Base-by-base conservation (phyloP, 1,140 invertebrate species). In the Drosophila bifasciata region DNA sequence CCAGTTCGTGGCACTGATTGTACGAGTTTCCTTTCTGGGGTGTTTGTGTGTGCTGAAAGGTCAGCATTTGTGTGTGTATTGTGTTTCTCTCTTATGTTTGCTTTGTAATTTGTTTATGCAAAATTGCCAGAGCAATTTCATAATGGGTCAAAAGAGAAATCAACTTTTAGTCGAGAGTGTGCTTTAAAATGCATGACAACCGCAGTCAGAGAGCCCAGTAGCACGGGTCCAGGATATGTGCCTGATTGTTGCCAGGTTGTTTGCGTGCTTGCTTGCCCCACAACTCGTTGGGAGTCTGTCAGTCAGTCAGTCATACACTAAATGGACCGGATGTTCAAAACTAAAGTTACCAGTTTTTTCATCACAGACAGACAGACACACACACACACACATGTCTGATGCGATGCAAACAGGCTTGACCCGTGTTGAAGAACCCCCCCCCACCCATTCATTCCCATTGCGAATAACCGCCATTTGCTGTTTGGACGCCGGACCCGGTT, bases 61-160 rank as follows among this genome's bases (percentile, higher is more conserved):
- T 88, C 84, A 76, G 64, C 63, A 32, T 55, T 73, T 55, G 56
- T 61, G 32, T 36, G 32, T 13, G 4, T 55, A 49, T 73, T 55
- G 56, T 61, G 32, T 36, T 11, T 13, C 5, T 55, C 69, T 79
- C 76, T 72, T 72, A 72, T 76, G 83, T 88, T 88, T 88, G 78
- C 86, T 88, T 89, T 75, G 84, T 88, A 79, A 89, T 83, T 88
- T 88, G 83, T 83, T 89, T 88, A 88, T 88, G 83, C 83, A 83
- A 88, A 86, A 89, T 88, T 89, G 84, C 84, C 79, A 71, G 84
- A 88, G 83, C 83, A 83, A 88, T 88, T 88, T 88, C 84, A 88
- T 88, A 88, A 88, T 88, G 83, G 83, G 83, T 88, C 83, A 88
- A 88, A 88, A 67, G 83, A 88, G 83, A 88, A 88, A 88, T 88